Conservation (phyloP, 2,113 vertebrate genomes). For the Antigone vipio region DNA sequence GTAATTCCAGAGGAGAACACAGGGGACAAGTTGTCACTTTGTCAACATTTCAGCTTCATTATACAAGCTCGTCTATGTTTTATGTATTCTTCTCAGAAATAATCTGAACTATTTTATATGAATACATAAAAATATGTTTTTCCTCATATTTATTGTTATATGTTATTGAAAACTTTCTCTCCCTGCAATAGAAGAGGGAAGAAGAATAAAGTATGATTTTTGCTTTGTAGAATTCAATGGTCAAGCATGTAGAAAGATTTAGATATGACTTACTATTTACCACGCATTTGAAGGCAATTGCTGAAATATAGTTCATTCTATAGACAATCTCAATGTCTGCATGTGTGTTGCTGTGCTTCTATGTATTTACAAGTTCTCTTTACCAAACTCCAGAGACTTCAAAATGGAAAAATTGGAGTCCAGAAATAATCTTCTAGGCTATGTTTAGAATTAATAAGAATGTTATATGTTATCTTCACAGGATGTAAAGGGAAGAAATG, state of each 20-base stretch:
- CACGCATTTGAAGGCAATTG: neutral
- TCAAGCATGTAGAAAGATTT: neutral
- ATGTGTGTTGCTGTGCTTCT: neutral
- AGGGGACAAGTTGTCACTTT: neutral
- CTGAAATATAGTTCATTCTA: neutral
- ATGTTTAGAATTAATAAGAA: neutral
- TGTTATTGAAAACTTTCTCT: neutral
- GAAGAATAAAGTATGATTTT: neutral
- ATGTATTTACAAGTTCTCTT: neutral
- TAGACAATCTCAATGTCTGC: neutral
- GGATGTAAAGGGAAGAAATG: neutral
- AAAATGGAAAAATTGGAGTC: neutral
- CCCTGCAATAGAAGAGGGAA: neutral
- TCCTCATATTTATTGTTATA: neutral
- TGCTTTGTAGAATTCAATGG: neutral
- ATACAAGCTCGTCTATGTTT: constrained; percentile 41
- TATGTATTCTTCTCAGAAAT: constrained; percentile 16
- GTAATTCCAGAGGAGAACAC: neutral
- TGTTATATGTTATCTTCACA: neutral
- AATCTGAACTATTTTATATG: constrained; percentile 2
- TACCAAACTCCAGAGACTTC: neutral
- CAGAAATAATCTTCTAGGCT: neutral
- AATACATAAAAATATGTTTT: neutral
- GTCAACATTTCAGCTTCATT: constrained; percentile 21
- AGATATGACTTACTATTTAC: neutral